Base-by-base conservation (phyloP, 2,113 vertebrate species). In the Fukomys damarensis region DNA sequence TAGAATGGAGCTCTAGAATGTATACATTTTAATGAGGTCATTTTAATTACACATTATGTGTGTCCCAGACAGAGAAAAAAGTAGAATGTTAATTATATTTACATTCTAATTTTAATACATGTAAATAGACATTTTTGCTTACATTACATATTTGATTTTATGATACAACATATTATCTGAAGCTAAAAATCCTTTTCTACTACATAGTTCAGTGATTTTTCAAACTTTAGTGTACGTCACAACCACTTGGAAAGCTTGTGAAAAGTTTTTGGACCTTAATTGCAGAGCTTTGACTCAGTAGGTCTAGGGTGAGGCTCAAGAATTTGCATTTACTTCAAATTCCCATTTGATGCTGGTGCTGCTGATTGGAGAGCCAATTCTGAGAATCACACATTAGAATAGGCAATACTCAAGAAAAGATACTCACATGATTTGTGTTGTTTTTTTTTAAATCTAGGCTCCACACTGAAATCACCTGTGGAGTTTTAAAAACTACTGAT, bases 31-130 rank as follows among this genome's bases (percentile, higher is more conserved):
- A 89, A 65, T 10, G 41, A 72, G 30, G 17, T 66, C 16, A 94
- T 80, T 87, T 16, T 81, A 80, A 52, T 85, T 49, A 77, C 17
- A 52, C 12, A 87, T 12, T 88, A 7, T 43, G 0, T 63, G 26
- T 63, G 3, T 58, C 49, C 10, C 43, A 95, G 93, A 88, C 6
- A 49, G 52, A 92, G 30, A 93, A 54, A 11, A 89, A 61, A 30
- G 83, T 88, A 82, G 22, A 92, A 63, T 28, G 68, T 24, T 81
- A 68, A 80, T 28, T 94, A 49, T 61, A 76, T 56, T 82, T 94
- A 80, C 35, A n/a, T 1, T 93, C 13, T 72, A 41, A 14, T 90
- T 89, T 86, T 49, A 92, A 82, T 82, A 46, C 3, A 68, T 5
- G 35, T 54, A 89, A 58, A 58, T 86, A 66, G 38, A 68, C 59